Evolutionary conservation across 92 coral and sea anemone genomes (phyloP).

Genomic region (Anthopleura xanthogrammica): DNA sequence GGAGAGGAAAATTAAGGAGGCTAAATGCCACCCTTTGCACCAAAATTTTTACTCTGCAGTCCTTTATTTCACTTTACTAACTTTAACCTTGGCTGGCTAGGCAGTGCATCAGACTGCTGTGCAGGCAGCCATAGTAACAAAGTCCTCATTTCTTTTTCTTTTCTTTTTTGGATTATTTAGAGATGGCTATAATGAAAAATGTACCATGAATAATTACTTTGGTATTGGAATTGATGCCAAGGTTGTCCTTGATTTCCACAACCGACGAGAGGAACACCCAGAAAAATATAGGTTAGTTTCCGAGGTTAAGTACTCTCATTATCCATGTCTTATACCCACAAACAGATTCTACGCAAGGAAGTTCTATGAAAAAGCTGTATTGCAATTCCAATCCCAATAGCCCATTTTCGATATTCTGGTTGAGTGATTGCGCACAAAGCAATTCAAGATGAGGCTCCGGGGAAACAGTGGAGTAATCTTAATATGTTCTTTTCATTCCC

Average conservation of each 20-base stretch:
- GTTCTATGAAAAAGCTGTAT: not conserved
- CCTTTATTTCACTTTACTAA: too few species aligned
- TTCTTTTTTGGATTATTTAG: conserved; percentile 35
- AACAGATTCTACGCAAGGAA: not conserved
- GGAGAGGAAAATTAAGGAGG: too few species aligned
- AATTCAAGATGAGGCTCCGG: too few species aligned
- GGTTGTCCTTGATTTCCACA: conserved; percentile 89
- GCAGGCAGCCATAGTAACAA: not conserved
- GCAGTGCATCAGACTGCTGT: not conserved
- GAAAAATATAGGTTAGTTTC: conserved; percentile 82
- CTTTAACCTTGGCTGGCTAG: too few species aligned
- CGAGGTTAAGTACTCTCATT: not conserved
- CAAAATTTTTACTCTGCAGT: too few species aligned
- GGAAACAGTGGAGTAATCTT: too few species aligned
- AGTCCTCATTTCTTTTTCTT: not conserved
- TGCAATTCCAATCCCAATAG: not conserved
- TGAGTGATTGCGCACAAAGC: too few species aligned
- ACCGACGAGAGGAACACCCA: conserved; percentile 91
- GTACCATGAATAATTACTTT: conserved; percentile 94
- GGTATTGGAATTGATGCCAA: conserved; percentile 97
- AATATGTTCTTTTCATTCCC: too few species aligned
- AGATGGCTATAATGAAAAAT: conserved; percentile 87
- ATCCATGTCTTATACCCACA: not conserved
- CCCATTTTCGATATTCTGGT: too few species aligned
- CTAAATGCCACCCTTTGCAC: too few species aligned